phyloP scores from a whole-genome alignment of 2,797 vertebrate species.

The Mus caroli region DNA sequence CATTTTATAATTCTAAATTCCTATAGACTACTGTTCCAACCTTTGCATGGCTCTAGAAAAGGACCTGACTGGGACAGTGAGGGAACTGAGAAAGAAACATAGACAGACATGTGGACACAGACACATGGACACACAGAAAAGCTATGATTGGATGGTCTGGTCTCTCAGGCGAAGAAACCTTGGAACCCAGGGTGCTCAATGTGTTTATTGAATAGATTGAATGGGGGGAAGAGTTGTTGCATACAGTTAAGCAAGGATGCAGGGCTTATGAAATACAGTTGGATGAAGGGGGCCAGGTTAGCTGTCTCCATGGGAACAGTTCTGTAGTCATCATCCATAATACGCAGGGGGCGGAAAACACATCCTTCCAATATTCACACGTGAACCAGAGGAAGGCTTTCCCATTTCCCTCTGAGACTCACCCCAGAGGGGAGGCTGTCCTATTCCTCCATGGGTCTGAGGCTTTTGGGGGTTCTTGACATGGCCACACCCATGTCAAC shows the following conservation, averaged over 20 bases:
- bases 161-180: background rate
- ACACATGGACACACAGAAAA: background rate
- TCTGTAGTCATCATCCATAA: background rate
- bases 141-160: background rate
- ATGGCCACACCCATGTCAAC: background rate
- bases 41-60: background rate
- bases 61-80: background rate
- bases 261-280: background rate
- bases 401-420: background rate
- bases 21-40: background rate
- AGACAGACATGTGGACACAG: background rate
- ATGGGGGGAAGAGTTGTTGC: too few species aligned
- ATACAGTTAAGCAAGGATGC: background rate
- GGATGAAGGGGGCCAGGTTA: background rate
- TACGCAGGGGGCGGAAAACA: too few species aligned
- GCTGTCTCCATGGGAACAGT: background rate
- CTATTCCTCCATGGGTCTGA: background rate
- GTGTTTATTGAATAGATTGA: background rate
- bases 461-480: background rate
- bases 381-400: too few species aligned
- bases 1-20: constrained; percentile 4
- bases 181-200: background rate
- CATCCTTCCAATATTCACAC: background rate
- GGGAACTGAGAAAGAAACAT: background rate
- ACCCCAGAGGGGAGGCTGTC: background rate